Base-by-base conservation (phyloP, 2,888 invertebrate species). In the Phaonia tiefii region DNA sequence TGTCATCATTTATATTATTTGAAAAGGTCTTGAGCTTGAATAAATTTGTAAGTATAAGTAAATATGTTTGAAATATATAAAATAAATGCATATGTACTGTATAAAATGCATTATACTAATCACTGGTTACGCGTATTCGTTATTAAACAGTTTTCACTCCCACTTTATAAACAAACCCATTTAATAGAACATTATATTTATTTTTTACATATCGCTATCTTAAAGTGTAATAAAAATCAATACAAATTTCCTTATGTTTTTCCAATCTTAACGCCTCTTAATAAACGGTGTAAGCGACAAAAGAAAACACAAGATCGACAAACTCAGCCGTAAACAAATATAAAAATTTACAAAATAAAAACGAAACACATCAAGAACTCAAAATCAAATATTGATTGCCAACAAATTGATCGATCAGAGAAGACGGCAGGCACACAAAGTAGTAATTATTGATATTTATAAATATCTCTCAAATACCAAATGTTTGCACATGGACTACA, bases 401-500 rank as follows among this genome's bases (percentile, higher is more conserved):
- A 44, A 65, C 65, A 65, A 65, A n/a, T 70, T 79, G 65, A 79
- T 70, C 39, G 49, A 10, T 39, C 25, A 25, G 5, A 20, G n/a
- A n/a, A 31, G 31, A 31, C 31, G 20, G 20, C 17, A 49, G 49
- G 13, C 54, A 54, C 31, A 54, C 11, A 25, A 54, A 31, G 31
- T 31, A 54, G 11, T 22, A 22, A 67, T 46, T 69, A 65, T 70
- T 49, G 26, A 63, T 65, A 56, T 31, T 37, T 56, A 1, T 54
- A 25, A 1, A 37, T 22, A 11, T 2, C 7, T 63, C 42, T 70
- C 26, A 51, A 63, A 51, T n/a, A 70, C 49, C 49, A 77, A 70
- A 74, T 70, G 80, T 80, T 77, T 77, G 66, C 80, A 80, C 20
- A 71, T 8, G n/a, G n/a, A n/a, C n/a, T n/a, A n/a, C n/a, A n/a